Base-by-base conservation (phyloP, 2,888 invertebrate species). In the Andrena bicolor region DNA sequence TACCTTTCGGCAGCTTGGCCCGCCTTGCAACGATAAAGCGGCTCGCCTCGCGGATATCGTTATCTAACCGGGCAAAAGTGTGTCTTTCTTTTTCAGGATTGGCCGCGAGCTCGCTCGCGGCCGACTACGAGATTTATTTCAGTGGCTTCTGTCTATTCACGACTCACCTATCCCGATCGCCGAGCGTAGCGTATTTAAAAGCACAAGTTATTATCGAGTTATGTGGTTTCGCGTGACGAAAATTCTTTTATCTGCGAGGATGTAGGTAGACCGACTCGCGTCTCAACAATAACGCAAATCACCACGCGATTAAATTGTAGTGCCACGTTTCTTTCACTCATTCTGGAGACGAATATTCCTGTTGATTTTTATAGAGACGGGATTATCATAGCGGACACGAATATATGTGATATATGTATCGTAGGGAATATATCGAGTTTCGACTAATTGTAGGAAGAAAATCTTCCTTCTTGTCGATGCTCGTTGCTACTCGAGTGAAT, bases 211-310 rank as follows among this genome's bases (percentile, higher is more conserved):
- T 81, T 86, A 86, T 85, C 80, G 80, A 76, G 48, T 78, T 83
- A 63, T 80, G 86, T 20, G 84, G 86, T 86, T 86, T 83, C 76
- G 65, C 61, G 56, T 60, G 79, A 83, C 68, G 63, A 61, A 63
- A 66, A 63, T 60, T 51, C 26, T 64, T 76, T 76, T 64, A 68
- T 77, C 63, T 65, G 76, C 13, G 16, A 20, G 64, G 32, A 70
- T 13, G 35, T 28, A 48, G 35, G 32, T 48, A 13, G 35, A 28
- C 23, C 53, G n/a, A 7, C 63, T 30, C 30, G 65, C 61, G 26
- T 10, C 13, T n/a, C 35, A 2, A 35, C 26, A 16, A 41, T 41
- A 5, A 16, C 16, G 7, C 13, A n/a, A 26, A 7, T 64, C 48
- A 26, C 30, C 63, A 56, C 61, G 60, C 30, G 56, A 56, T 23